Evolutionary conservation across 2,113 vertebrate genomes (phyloP), one percentile per base, ranked within the genome.

Genomic region (Aspiorhynchus laticeps): DNA sequence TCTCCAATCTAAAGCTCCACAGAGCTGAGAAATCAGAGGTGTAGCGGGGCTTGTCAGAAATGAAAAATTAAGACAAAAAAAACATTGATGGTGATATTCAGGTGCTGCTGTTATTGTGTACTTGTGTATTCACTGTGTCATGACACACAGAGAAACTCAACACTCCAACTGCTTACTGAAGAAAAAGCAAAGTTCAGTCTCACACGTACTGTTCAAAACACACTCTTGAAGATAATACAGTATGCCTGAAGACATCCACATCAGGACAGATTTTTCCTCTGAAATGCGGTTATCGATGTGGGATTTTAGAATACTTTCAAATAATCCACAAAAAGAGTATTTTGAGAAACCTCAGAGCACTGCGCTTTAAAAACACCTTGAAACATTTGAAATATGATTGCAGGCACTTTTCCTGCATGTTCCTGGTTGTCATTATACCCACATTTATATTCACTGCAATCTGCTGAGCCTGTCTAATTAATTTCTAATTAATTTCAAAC

Each of bases 21-120:
- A 81, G 41, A 83, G 61, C 61, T 83, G 61, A 83, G 41, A 69
- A 69, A 83, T 83, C 63, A 43, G 11, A 51, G 38, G 61, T 46
- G 48, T 69, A 69, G 61, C 33, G 61, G 41, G 26, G 61, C 48
- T 83, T 69, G 61, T 69, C 80, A 48, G 61, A 48, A 48, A 82
- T 67, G 61, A 19, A 67, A 67, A 82, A 82, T 28, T 14, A 82
- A 43, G 7, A 10, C 9, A 48, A 65, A n/a, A 41, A 43, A n/a
- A n/a, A n/a, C n/a, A 82, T 48, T 9, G n/a, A 28, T 31, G n/a
- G 15, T 1, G 26, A 67, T 48, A 33, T 82, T 82, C 61, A 69
- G 38, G 26, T 69, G 41, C 80, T 82, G 17, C 61, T 65, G 8
- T 43, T 24, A 67, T 17, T 36, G 12, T 26, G 48, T 53, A 19